Evolutionary conservation across 2,113 vertebrate species (phyloP).

Genomic region (Neodontobutis hainanensis): DNA sequence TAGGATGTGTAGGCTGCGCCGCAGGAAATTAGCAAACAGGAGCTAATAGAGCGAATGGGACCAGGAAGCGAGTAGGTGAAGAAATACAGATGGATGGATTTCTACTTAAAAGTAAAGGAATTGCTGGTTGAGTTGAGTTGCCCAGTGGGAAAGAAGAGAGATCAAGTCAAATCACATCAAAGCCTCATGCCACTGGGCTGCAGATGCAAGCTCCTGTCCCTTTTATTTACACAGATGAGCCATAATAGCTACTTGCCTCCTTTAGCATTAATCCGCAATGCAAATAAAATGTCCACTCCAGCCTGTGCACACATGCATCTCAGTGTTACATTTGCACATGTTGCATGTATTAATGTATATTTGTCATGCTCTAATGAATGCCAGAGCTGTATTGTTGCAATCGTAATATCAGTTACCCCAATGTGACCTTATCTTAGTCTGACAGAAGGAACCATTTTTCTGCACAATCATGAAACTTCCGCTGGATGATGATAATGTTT

Average conservation of each 20-base stretch:
- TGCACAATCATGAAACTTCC: conserved; percentile 48
- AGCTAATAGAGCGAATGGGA: conserved; percentile 38
- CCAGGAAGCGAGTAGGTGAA: conserved; percentile 56
- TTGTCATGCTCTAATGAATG: neutral
- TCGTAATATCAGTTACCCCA: conserved; percentile 4
- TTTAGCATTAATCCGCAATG: conserved; percentile 49
- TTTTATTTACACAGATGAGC: conserved; percentile 81
- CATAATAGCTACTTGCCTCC: conserved; percentile 37
- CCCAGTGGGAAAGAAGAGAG: conserved; percentile 68
- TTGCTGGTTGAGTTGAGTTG: conserved; percentile 67
- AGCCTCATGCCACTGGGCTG: conserved; percentile 76
- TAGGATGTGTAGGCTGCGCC: conserved; percentile 39
- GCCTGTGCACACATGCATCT: conserved; percentile 5
- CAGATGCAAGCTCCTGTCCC: conserved; percentile 75
- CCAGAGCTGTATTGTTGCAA: neutral
- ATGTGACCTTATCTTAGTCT: conserved; percentile 31
- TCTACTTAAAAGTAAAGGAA: conserved; percentile 68
- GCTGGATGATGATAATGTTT: conserved; percentile 29
- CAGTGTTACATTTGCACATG: neutral
- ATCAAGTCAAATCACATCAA: conserved; percentile 80
- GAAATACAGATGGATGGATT: conserved; percentile 72
- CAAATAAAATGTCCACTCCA: conserved; percentile 58
- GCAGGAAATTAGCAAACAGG: conserved; percentile 31
- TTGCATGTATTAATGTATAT: conserved; percentile 2
- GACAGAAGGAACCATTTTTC: conserved; percentile 47